Percentiles rank a stretch among this genome's conserved stretches.
These are phyloP conservation scores for Salvelinus fontinalis DNA, from an alignment of 2,113 vertebrate species.

Conservation along the genomic window DNA sequence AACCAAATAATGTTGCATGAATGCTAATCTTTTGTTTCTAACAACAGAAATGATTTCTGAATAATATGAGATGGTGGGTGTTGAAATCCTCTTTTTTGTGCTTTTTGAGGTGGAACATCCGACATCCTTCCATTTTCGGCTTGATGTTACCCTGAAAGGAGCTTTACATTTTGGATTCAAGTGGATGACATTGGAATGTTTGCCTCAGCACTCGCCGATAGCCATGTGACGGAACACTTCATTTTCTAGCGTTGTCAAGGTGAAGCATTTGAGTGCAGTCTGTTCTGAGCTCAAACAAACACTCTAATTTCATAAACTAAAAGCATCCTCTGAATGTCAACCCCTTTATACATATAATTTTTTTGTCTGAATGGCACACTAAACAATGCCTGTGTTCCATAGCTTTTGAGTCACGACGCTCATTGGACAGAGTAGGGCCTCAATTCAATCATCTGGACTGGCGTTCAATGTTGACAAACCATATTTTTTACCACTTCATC, in stretches of 20 bases:
- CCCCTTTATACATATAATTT: neutral
- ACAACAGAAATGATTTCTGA: no score
- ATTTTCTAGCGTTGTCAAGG: conserved; percentile 21
- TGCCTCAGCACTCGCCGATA: neutral
- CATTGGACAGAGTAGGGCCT: neutral
- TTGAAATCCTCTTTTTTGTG: no score
- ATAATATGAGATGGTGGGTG: no score
- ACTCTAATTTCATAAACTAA: conserved; percentile 11
- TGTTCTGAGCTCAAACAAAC: conserved; percentile 29
- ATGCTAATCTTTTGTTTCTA: no score
- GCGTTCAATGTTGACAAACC: no score
- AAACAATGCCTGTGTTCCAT: neutral
- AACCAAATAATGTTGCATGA: no score
- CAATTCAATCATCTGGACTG: no score
- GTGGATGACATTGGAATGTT: conserved; percentile 9
- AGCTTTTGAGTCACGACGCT: neutral
- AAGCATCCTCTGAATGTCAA: conserved; percentile 17
- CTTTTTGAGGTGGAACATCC: no score
- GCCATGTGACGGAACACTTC: conserved; percentile 7
- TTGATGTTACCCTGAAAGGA: no score
- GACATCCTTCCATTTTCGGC: no score
- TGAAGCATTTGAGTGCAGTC: conserved; percentile 13
- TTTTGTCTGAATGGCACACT: neutral
- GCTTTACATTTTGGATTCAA: neutral
- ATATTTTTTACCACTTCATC: no score